Percentiles rank a stretch among this genome's conserved stretches.
Evolutionary conservation across 2,888 invertebrate species (phyloP).

Genomic region (Hyposoter didymator): DNA sequence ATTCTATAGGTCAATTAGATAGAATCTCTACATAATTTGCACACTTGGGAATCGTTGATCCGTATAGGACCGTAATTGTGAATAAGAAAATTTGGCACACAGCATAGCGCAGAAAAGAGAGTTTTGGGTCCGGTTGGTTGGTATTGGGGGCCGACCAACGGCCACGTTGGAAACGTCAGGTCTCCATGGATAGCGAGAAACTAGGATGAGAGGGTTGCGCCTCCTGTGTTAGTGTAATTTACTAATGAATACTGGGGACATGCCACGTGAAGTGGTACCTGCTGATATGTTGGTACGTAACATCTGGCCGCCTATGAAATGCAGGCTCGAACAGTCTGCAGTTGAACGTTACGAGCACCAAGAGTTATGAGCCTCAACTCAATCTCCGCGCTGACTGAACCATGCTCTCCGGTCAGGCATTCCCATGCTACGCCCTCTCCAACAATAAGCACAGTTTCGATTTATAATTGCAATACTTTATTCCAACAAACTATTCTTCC

Average conservation of each 20-base stretch:
- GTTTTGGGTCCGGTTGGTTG: constrained; percentile 72
- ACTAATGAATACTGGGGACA: constrained; percentile 78
- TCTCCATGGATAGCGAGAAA: neutral
- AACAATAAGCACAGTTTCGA: constrained; percentile 60
- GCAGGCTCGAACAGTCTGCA: constrained; percentile 79
- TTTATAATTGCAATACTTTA: constrained; percentile 77
- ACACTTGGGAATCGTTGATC: neutral
- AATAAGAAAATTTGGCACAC: constrained; percentile 27
- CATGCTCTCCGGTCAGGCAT: neutral
- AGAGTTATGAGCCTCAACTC: constrained; percentile 80
- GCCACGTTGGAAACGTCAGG: neutral
- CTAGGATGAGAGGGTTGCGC: constrained; percentile 13
- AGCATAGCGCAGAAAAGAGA: constrained; percentile 46
- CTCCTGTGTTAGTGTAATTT: constrained; percentile 73
- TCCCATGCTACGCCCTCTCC: constrained; percentile 9
- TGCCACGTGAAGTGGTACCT: constrained; percentile 77
- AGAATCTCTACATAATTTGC: no score
- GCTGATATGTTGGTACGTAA: constrained; percentile 79
- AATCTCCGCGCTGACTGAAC: constrained; percentile 74
- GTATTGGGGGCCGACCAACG: constrained; percentile 71
- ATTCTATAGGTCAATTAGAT: no score
- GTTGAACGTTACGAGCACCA: constrained; percentile 79
- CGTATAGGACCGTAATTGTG: neutral
- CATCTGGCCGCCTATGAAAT: constrained; percentile 81
- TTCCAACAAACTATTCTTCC: constrained; percentile 64